Evolutionary conservation across 64 coral and sea anemone species (phyloP).

Genomic region (Montipora efflorescens): DNA sequence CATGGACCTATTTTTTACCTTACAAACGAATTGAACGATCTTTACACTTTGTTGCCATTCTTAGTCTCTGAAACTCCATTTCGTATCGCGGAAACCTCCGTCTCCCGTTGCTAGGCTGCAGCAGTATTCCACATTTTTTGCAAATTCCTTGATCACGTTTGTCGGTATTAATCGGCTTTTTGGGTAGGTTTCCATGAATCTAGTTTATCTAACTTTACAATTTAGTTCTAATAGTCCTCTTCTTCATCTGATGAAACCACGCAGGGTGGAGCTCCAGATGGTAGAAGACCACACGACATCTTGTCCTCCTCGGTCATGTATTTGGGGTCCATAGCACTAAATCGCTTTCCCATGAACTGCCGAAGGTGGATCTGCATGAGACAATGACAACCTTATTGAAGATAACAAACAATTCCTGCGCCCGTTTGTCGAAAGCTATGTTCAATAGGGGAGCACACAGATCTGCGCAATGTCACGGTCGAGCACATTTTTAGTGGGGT

Average conservation of each 20-base stretch:
- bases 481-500: too few species aligned
- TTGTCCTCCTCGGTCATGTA: slow-evolving; percentile 90
- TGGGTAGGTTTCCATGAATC: too few species aligned
- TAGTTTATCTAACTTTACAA: neutral
- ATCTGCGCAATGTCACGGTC: too few species aligned
- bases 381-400: neutral
- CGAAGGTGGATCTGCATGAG: slow-evolving; percentile 91
- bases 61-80: too few species aligned
- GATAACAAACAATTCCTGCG: too few species aligned
- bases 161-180: too few species aligned
- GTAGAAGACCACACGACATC: slow-evolving; percentile 75
- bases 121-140: neutral
- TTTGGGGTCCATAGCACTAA: slow-evolving; percentile 86
- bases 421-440: neutral
- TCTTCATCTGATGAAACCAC: slow-evolving; percentile 29
- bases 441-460: neutral
- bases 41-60: too few species aligned
- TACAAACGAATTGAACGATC: too few species aligned
- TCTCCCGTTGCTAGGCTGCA: neutral
- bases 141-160: too few species aligned
- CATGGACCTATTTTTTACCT: too few species aligned
- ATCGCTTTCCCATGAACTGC: slow-evolving; percentile 89
- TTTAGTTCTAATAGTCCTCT: neutral
- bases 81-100: neutral
- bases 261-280: neutral